Base-by-base conservation (phyloP, 2,888 invertebrate genomes). In the Bembecia ichneumoniformis region DNA sequence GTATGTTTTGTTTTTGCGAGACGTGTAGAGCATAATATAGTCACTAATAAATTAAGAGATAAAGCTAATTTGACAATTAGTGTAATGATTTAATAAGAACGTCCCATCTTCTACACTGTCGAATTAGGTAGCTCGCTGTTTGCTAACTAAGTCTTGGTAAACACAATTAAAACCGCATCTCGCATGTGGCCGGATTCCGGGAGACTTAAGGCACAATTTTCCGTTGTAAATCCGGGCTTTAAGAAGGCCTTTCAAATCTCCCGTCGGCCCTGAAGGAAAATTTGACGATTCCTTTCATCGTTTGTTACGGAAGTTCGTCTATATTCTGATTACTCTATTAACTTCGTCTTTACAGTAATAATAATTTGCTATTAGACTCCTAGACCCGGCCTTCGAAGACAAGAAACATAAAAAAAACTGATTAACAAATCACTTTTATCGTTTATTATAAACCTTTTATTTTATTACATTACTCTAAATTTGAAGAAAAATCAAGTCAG, bases 91-190 rank as follows among this genome's bases (percentile, higher is more conserved):
- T 62, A 64, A 69, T 59, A 56, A 57, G 67, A 68, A 55, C 59
- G 63, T 60, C 58, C 58, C 58, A 59, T 58, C 58, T 58, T 53
- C 55, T 59, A 63, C 63, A 64, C 66, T 66, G 66, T 60, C 53
- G 65, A 64, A 70, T 76, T 74, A 78, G 70, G 69, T 68, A 71
- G 71, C 73, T 73, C 66, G 67, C 66, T 74, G 72, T 75, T 78
- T 71, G 69, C 64, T 66, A 72, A 76, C 71, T 72, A 73, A 73
- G 76, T 76, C 77, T 74, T 61, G 57, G 74, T 70, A 81, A 82
- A 81, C 77, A 80, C 77, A 82, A 82, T 82, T 80, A 81, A 82
- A 78, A 74, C 63, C 70, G 66, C 71, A 77, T 81, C 74, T 72
- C 72, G 73, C 71, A 70, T 78, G 74, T 80, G 77, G 71, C 70